A percentile compares a stretch with the other conserved stretches of the same genome.
Conservation (phyloP, 2,113 vertebrate species). For the Pteropus alecto region DNA sequence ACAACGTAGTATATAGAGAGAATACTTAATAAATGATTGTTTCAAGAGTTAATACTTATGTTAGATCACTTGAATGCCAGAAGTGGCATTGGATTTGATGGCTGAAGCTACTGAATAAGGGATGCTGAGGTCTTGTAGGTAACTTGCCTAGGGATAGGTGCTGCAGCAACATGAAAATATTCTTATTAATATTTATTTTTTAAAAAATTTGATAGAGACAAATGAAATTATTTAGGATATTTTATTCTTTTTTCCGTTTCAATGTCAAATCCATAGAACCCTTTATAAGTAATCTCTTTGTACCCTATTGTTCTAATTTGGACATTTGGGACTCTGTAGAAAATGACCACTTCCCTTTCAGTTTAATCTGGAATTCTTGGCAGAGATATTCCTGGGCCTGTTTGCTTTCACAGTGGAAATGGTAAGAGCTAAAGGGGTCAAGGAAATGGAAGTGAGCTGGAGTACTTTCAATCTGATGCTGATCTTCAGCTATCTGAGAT, state of each 20-base stretch:
- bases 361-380: not conserved
- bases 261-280: not conserved
- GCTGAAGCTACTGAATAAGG: not conserved
- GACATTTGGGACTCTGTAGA: not conserved
- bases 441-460: not conserved
- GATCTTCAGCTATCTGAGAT: not conserved
- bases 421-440: not conserved
- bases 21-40: not conserved
- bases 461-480: not conserved
- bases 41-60: not conserved
- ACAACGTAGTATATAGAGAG: not conserved
- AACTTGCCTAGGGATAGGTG: not conserved
- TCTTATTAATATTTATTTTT: not conserved
- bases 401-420: not conserved
- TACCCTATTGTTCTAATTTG: not conserved
- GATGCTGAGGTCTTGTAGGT: not conserved
- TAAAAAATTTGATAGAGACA: not conserved
- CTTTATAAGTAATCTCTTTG: not conserved
- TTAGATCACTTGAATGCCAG: not conserved
- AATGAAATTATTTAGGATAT: not conserved
- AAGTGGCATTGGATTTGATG: not conserved
- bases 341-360: not conserved
- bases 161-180: not conserved
- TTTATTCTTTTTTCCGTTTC: not conserved
- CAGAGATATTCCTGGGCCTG: not conserved